Base-by-base conservation (phyloP, 2,888 invertebrate genomes). In the Perizoma affinitatum region DNA sequence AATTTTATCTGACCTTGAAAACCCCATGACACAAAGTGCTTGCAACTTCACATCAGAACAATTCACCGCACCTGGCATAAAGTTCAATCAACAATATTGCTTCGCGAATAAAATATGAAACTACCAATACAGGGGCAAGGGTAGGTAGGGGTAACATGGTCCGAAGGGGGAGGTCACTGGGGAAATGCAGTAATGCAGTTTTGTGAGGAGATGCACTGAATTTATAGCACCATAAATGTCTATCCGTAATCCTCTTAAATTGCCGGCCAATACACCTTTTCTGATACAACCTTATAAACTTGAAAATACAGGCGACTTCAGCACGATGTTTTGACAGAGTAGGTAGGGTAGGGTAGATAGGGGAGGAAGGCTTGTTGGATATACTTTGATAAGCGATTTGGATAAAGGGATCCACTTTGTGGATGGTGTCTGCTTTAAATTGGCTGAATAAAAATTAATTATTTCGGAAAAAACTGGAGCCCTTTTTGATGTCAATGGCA, bases 161-260 rank as follows among this genome's bases (percentile, higher is more conserved):
- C 11, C 40, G 11, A 10, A 47, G 51, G 51, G 61, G 52, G 41
- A 11, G 41, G 54, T 34, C 62, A 11, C 62, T 35, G 9, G 62
- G 62, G 62, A 63, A 63, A 63, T 63, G 58, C 62, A 55, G 62
- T 62, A 62, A 62, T 62, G 62, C 62, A 63, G 58, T 58, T 58
- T 62, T 55, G 54, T 59, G 59, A 59, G 38, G 55, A 73, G 72
- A 67, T 80, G 79, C 75, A 77, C 44, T 70, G 66, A 80, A 85
- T 84, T 83, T 85, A 84, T 82, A 64, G 77, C 78, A 61, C 78
- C 79, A 82, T 85, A 84, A 84, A 84, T 71, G 81, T 84, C 77
- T 58, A 57, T 22, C 62, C 44, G 72, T 80, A 79, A 82, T 82
- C 82, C 81, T 70, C 75, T 77, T 76, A 80, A 79, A 83, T 81